Percentiles rank a stretch among this genome's conserved stretches.
phyloP scores from a whole-genome alignment of 2,797 vertebrate genomes.

The Myotis findleyi region DNA sequence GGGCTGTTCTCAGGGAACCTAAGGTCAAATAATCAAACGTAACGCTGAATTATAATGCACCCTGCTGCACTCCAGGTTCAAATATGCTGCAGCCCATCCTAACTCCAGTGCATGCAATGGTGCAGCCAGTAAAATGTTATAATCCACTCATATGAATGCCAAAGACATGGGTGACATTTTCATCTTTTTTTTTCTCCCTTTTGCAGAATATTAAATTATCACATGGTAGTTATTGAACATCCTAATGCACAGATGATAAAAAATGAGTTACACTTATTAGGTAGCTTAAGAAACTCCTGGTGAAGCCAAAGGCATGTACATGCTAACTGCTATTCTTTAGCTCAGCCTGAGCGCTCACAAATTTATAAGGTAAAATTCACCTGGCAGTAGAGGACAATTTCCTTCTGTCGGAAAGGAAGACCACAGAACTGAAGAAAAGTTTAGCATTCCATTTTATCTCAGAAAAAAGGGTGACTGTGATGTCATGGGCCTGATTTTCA shows the following conservation, averaged over 20 bases:
- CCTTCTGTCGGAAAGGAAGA: conserved; percentile 16
- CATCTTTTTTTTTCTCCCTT: neutral
- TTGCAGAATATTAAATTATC: neutral
- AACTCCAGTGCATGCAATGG: neutral
- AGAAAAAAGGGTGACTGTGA: neutral
- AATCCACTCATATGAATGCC: neutral
- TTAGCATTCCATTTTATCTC: conserved; percentile 43
- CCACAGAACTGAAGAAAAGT: neutral
- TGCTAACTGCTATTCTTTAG: neutral
- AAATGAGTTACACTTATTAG: conserved; percentile 1
- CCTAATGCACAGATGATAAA: neutral
- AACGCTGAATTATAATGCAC: neutral
- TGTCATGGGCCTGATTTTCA: neutral
- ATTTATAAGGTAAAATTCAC: neutral
- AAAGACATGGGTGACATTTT: neutral
- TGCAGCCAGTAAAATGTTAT: neutral
- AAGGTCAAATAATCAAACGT: neutral
- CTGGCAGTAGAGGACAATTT: conserved; percentile 29
- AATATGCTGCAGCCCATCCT: neutral
- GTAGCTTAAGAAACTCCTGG: conserved; percentile 6
- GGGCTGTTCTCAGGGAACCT: neutral
- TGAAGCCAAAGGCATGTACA: neutral
- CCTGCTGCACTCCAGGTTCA: neutral
- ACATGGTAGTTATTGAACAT: neutral
- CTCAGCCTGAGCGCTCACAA: neutral